Percentiles rank a stretch among this genome's conserved stretches.
These are phyloP conservation scores for Bursaphelenchus okinawaensis DNA, from an alignment of 2,888 invertebrate species.

Conservation along the genomic window DNA sequence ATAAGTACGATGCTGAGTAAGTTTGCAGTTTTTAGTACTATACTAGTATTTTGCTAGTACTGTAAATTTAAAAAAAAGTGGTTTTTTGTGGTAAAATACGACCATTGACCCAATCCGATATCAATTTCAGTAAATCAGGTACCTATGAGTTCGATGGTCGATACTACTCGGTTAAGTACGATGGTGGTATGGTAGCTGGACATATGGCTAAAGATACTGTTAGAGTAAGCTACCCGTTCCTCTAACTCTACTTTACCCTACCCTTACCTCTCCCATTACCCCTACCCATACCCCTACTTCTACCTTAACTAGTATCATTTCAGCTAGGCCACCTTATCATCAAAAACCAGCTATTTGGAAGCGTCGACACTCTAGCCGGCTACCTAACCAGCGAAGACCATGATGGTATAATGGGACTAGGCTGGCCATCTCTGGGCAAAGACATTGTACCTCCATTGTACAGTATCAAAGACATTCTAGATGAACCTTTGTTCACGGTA, in stretches of 20 bases:
- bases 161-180: neutral
- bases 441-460: neutral
- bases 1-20: neutral
- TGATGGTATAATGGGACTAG: neutral
- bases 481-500: neutral
- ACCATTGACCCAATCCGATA: too few relatives aligned
- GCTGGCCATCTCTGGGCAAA: neutral
- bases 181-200: neutral
- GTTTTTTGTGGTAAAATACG: neutral
- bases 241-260: too few relatives aligned
- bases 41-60: neutral
- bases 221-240: too few relatives aligned
- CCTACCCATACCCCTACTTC: too few relatives aligned
- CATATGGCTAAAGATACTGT: neutral
- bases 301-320: neutral
- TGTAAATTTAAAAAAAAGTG: neutral
- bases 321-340: neutral
- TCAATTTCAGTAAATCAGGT: neutral
- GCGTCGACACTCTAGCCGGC: neutral
- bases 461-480: neutral
- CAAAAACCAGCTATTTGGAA: neutral
- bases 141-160: neutral
- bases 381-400: neutral
- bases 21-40: neutral
- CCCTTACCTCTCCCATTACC: too few relatives aligned